phyloP scores from a whole-genome alignment of 1,140 invertebrate species.

The Drosophila serrata region DNA sequence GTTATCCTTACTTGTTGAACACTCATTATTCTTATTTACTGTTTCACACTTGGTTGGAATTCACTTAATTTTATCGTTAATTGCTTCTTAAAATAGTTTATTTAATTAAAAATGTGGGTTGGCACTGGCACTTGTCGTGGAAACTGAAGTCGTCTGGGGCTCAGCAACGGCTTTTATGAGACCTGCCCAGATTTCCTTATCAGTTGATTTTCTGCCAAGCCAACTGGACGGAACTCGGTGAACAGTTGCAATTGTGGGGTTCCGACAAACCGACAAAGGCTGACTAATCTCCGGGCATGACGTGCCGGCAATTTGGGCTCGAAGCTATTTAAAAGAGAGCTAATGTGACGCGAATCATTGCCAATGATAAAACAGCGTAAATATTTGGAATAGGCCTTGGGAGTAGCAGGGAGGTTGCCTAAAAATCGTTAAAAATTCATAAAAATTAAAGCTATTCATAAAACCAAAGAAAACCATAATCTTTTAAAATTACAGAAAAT shows the following conservation, averaged over 20 bases:
- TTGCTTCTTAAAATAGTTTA: background rate
- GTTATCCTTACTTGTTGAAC: constrained; percentile 38
- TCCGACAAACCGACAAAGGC: constrained; percentile 29
- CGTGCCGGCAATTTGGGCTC: background rate
- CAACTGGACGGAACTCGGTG: constrained; percentile 16
- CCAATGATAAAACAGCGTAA: constrained; percentile 2
- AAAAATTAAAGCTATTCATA: background rate
- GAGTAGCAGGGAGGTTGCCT: background rate
- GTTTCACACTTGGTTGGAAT: background rate
- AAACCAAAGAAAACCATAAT: background rate
- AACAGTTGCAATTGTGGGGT: constrained; percentile 14
- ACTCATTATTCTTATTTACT: constrained; percentile 33
- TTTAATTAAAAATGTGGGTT: background rate
- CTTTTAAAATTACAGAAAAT: background rate
- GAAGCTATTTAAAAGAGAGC: constrained; percentile 8
- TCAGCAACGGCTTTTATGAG: constrained; percentile 50
- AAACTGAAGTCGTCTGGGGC: constrained; percentile 33
- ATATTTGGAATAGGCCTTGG: background rate
- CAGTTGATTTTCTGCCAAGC: constrained; percentile 41
- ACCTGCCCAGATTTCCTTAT: constrained; percentile 48
- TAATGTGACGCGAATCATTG: constrained; percentile 15
- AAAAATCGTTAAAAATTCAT: background rate
- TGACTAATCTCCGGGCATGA: constrained; percentile 61
- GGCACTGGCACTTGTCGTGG: constrained; percentile 13
- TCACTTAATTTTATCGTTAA: background rate